phyloP scores from a whole-genome alignment of 2,888 invertebrate species.

The Epicampocera succincta region DNA sequence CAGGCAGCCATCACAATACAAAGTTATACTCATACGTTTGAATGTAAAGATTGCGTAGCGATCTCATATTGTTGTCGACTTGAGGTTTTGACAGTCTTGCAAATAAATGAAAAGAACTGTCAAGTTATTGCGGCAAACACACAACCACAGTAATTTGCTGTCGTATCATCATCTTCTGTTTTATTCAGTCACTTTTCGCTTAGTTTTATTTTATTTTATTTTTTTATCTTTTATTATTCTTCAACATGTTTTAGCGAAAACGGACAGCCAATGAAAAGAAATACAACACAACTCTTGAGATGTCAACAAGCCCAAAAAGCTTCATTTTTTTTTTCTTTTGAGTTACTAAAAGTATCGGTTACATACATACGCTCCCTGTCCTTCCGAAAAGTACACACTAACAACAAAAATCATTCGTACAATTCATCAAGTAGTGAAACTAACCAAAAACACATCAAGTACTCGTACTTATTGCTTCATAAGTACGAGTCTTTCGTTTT shows the following conservation, averaged over 20 bases:
- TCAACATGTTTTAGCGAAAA: conserved; percentile 42
- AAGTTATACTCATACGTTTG: not conserved
- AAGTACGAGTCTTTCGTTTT: not conserved
- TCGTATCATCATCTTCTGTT: conserved; percentile 71
- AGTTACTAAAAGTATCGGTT: conserved; percentile 66
- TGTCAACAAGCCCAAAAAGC: conserved; percentile 63
- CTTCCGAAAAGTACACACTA: conserved; percentile 26
- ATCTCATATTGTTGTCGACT: conserved; percentile 65
- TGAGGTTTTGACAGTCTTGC: conserved; percentile 72
- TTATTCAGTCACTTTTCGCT: conserved; percentile 56
- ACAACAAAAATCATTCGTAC: conserved; percentile 5
- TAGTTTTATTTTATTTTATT: not conserved
- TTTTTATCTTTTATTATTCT: conserved; percentile 18
- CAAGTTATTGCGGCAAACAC: conserved; percentile 70
- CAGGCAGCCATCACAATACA: conserved; percentile 59
- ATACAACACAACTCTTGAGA: conserved; percentile 53
- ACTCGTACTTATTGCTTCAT: conserved; percentile 6
- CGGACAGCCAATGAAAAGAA: conserved; percentile 40
- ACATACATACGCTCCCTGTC: conserved; percentile 54
- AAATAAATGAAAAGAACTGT: conserved; percentile 73
- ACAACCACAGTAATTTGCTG: conserved; percentile 72
- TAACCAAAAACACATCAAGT: conserved; percentile 24
- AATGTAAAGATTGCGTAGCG: conserved; percentile 60
- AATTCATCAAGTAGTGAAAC: conserved; percentile 51
- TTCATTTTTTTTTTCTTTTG: conserved; percentile 32